These are phyloP conservation scores for Thelaira solivaga DNA, from an alignment of 2,888 invertebrate species.

Conservation along the genomic window DNA sequence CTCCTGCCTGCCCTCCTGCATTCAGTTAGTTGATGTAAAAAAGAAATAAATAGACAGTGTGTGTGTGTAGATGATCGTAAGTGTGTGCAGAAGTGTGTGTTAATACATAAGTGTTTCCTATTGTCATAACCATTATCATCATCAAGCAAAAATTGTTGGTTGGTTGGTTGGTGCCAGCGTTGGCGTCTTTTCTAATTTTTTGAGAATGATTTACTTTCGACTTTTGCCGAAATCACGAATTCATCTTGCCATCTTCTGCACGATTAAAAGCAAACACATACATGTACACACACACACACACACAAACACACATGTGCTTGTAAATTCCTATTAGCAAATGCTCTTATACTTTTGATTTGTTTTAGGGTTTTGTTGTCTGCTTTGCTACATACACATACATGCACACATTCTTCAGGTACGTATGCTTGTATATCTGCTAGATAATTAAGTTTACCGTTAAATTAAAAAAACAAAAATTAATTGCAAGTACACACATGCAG, in stretches of 20 bases:
- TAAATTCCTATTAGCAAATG: no score
- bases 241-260: conserved; percentile 68
- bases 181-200: conserved; percentile 63
- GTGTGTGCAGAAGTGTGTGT: background rate
- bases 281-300: background rate
- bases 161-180: conserved; percentile 40
- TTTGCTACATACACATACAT: background rate
- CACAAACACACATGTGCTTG: no score
- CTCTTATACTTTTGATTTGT: background rate
- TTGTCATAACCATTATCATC: conserved; percentile 59
- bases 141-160: conserved; percentile 37
- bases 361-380: background rate
- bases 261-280: conserved; percentile 66
- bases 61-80: no score
- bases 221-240: conserved; percentile 74
- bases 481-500: no score
- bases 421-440: no score
- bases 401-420: no score
- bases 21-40: no score
- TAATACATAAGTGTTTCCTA: conserved; percentile 5
- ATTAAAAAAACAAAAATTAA: background rate
- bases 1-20: no score
- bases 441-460: conserved; percentile 1
- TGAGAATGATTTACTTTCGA: conserved; percentile 73
- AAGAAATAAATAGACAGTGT: no score